Conservation (phyloP, 2,888 invertebrate species). For the Chrysopilus asiliformis region DNA sequence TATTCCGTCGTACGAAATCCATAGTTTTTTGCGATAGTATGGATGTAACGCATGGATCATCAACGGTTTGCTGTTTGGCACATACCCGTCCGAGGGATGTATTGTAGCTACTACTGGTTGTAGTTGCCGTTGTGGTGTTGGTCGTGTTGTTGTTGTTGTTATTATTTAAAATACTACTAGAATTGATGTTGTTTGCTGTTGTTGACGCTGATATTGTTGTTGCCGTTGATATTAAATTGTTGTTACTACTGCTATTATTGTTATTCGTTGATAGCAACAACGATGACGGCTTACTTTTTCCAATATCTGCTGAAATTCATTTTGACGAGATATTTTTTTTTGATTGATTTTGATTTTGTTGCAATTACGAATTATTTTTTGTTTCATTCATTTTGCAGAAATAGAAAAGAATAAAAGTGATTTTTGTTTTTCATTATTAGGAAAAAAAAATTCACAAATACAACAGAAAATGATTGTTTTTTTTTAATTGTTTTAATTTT, state of each 20-base stretch:
- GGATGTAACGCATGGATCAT: constrained; percentile 15
- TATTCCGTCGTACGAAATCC: constrained; percentile 58
- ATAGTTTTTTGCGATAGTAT: constrained; percentile 37
- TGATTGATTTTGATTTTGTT: neutral
- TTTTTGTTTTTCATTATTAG: too few relatives aligned
- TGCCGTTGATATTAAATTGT: constrained; percentile 7
- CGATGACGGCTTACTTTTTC: constrained; percentile 7
- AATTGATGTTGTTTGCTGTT: constrained; percentile 7
- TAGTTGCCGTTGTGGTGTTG: constrained; percentile 1
- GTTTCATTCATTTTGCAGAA: constrained; percentile 1
- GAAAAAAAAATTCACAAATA: too few relatives aligned
- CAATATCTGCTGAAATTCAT: constrained; percentile 8
- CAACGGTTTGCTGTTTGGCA: too few relatives aligned
- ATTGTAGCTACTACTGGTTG: constrained; percentile 6
- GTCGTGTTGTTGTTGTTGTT: constrained; percentile 5
- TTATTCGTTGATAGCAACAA: constrained; percentile 8
- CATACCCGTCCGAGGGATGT: too few relatives aligned
- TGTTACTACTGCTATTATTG: constrained; percentile 8
- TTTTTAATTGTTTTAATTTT: constrained; percentile 5
- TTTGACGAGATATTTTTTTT: constrained; percentile 4
- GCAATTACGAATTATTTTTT: neutral
- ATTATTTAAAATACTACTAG: constrained; percentile 1
- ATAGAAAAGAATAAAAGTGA: too few relatives aligned
- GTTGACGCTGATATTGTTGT: constrained; percentile 6
- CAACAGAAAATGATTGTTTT: too few relatives aligned